These are phyloP conservation scores for Pangasianodon gigas DNA, from an alignment of 2,113 vertebrate species.

Conservation along the genomic window DNA sequence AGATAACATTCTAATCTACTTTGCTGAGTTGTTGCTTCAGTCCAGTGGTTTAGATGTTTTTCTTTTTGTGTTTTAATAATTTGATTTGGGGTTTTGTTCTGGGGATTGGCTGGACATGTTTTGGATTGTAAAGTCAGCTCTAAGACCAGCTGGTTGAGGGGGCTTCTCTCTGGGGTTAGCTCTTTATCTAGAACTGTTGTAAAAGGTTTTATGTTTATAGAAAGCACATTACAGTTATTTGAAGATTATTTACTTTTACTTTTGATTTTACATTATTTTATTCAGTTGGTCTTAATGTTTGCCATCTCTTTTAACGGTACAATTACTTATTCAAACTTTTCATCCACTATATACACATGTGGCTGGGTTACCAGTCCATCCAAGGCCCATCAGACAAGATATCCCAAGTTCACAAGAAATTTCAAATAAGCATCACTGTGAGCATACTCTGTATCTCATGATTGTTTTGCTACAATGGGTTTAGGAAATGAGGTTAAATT, in stretches of 20 bases:
- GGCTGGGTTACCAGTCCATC: neutral
- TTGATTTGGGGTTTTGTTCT: no score
- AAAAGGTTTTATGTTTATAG: neutral
- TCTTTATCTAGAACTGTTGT: neutral
- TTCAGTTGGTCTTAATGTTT: neutral
- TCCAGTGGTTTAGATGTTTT: no score
- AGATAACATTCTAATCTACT: no score
- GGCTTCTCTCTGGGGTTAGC: no score
- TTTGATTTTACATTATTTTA: neutral
- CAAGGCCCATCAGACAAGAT: neutral
- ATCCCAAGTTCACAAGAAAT: neutral
- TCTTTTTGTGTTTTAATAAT: no score
- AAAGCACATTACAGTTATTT: neutral
- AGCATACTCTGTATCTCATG: constrained; percentile 8
- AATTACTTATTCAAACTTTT: neutral
- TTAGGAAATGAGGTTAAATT: constrained; percentile 37
- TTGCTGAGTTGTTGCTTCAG: no score
- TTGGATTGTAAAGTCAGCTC: no score
- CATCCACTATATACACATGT: neutral
- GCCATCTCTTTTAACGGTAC: neutral
- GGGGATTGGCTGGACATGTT: no score
- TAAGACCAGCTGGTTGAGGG: no score
- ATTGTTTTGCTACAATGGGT: constrained; percentile 28
- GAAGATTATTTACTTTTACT: neutral
- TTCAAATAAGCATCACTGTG: constrained; percentile 17